Evolutionary conservation across 2,888 invertebrate species (phyloP).

Genomic region (Macrophya annulata): DNA sequence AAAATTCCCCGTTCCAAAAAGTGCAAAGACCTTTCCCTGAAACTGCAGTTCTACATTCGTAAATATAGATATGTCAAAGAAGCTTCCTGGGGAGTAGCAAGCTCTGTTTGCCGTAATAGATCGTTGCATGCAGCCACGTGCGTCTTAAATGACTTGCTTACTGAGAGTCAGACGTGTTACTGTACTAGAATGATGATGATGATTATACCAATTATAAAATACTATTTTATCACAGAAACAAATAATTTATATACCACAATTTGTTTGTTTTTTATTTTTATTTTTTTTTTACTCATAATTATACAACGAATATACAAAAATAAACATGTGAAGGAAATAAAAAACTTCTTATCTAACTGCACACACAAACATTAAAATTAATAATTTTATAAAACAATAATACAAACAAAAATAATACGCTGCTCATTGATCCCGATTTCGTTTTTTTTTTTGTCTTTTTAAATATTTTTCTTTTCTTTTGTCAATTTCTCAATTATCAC

Average conservation of each 20-base stretch:
- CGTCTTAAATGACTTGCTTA: neutral
- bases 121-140: slow-evolving; percentile 2
- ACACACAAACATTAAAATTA: no score
- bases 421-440: no score
- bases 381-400: no score
- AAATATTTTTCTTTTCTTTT: neutral
- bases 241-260: neutral
- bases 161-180: neutral
- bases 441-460: neutral
- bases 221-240: neutral
- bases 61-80: slow-evolving; percentile 1
- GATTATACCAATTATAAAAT: neutral
- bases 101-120: neutral
- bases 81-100: neutral
- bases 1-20: neutral
- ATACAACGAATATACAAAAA: no score
- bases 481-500: neutral
- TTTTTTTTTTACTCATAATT: neutral
- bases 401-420: no score
- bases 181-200: neutral
- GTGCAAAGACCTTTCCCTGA: neutral
- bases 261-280: neutral
- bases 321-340: no score
- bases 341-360: no score
- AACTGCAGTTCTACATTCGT: neutral